phyloP scores from a whole-genome alignment of 2,113 vertebrate species.

The Cinclus mexicanus region DNA sequence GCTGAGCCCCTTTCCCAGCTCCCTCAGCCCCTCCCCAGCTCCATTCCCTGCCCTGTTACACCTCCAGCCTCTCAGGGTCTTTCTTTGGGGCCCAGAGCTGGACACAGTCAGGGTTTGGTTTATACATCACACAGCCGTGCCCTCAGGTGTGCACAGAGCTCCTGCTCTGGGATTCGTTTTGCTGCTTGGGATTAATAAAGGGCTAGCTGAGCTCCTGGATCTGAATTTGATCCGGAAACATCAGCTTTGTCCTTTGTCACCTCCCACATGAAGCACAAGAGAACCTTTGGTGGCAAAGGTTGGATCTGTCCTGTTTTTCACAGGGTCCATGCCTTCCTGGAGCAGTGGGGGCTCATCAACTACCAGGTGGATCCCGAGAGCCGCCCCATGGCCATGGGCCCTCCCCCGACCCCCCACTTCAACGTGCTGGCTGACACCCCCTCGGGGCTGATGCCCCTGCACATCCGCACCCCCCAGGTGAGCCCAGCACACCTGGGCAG shows the following conservation, averaged over 20 bases:
- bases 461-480: slow-evolving; percentile 92
- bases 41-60: neutral
- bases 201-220: neutral
- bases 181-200: neutral
- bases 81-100: neutral
- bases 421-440: slow-evolving; percentile 94
- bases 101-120: neutral
- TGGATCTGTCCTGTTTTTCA: neutral
- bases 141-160: neutral
- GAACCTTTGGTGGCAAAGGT: no score
- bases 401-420: slow-evolving; percentile 95
- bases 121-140: no score
- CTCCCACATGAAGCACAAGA: fast-evolving
- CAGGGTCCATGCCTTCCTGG: slow-evolving; percentile 95
- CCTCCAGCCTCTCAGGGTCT: neutral
- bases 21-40: neutral
- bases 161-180: fast-evolving
- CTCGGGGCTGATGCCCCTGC: slow-evolving; percentile 92
- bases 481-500: neutral
- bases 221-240: neutral
- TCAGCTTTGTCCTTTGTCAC: neutral
- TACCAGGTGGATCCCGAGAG: slow-evolving; percentile 98
- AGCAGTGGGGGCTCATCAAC: slow-evolving; percentile 98
- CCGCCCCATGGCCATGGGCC: slow-evolving; percentile 93
- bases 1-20: neutral